Evolutionary conservation across 2,113 vertebrate genomes (phyloP).

Genomic region (Notothenia coriiceps): DNA sequence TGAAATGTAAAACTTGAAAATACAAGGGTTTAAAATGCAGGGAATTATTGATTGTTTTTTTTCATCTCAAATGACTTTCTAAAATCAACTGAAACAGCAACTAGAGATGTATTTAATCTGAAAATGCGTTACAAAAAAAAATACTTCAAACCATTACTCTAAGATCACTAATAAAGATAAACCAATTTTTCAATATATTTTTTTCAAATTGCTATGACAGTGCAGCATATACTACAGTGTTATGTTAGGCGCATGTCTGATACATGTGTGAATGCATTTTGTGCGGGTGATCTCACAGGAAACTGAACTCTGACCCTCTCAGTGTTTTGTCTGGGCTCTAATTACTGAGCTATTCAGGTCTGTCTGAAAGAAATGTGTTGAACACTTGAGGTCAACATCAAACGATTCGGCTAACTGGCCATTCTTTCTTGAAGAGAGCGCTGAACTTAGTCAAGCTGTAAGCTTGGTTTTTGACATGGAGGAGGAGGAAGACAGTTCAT

Average conservation of each 20-base stretch:
- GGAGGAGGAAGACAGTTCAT: too few relatives aligned
- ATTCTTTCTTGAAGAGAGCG: too few relatives aligned
- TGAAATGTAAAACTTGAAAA: background rate
- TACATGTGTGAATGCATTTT: background rate
- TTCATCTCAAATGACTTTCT: background rate
- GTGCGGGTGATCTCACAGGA: background rate
- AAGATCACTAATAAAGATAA: too few relatives aligned
- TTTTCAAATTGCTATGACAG: background rate
- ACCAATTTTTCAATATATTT: too few relatives aligned
- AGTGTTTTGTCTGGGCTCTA: background rate
- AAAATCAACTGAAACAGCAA: background rate
- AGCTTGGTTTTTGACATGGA: too few relatives aligned
- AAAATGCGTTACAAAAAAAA: too few relatives aligned
- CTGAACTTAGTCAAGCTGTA: too few relatives aligned
- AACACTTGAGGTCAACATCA: background rate
- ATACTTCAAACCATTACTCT: too few relatives aligned
- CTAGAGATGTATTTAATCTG: background rate
- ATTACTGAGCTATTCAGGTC: conserved; percentile 1
- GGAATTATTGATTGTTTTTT: background rate
- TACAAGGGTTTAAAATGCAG: background rate
- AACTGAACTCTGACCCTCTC: background rate
- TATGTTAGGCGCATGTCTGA: background rate
- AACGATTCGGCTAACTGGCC: too few relatives aligned
- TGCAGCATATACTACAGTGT: background rate
- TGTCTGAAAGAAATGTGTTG: background rate